Evolutionary conservation across 2,113 vertebrate species (phyloP).

Genomic region (Forbesichthys papilliferus): DNA sequence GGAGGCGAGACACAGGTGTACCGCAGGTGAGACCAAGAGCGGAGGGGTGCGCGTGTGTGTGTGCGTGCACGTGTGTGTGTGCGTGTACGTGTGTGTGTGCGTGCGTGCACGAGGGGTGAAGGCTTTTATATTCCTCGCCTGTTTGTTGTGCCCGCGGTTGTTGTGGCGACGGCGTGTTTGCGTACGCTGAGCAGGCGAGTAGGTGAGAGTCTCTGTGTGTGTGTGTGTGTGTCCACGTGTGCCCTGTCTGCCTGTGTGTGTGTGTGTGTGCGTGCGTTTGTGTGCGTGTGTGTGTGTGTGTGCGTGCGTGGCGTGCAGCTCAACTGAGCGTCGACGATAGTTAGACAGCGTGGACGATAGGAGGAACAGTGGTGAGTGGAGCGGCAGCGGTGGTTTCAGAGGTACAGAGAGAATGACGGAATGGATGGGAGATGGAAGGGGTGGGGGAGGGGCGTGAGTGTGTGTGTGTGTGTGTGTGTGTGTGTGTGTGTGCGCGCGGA

Average conservation of each 20-base stretch:
- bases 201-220: slow-evolving; percentile 10
- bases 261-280: background rate
- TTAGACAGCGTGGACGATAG: slow-evolving; percentile 5
- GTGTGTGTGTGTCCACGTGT: slow-evolving; percentile 5
- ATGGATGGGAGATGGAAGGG: slow-evolving; percentile 46
- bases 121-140: slow-evolving; percentile 49
- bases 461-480: slow-evolving; percentile 13
- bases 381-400: background rate
- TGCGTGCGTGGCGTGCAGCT: slow-evolving; percentile 1
- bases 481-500: background rate
- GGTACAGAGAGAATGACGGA: slow-evolving; percentile 60
- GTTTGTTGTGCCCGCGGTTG: slow-evolving; percentile 59
- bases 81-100: background rate
- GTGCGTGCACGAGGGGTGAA: slow-evolving; percentile 9
- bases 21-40: slow-evolving; percentile 67
- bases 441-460: background rate
- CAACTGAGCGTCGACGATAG: background rate
- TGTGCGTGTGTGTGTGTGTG: slow-evolving; percentile 17
- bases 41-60: slow-evolving; percentile 21
- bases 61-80: background rate
- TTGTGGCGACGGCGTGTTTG: slow-evolving; percentile 57
- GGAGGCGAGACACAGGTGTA: slow-evolving; percentile 67
- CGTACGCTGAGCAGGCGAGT: slow-evolving; percentile 44
- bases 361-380: slow-evolving; percentile 42
- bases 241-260: slow-evolving; percentile 23